Percentiles rank a stretch among this genome's conserved stretches.
These are phyloP conservation scores for Otocyon megalotis DNA, from an alignment of 2,113 vertebrate genomes.

Conservation along the genomic window DNA sequence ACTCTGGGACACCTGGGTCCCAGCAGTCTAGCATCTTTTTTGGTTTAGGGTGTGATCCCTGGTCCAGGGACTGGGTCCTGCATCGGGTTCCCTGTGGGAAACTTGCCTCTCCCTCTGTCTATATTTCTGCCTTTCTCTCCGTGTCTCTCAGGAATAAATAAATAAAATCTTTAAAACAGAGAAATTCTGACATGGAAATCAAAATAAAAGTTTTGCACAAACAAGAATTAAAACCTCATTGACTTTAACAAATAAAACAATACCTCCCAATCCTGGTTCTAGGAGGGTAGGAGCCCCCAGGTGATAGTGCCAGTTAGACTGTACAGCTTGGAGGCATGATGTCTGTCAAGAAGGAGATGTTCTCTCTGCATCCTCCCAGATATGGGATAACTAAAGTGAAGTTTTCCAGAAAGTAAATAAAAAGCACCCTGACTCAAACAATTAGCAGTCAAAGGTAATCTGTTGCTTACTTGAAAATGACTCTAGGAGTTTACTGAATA, in stretches of 20 bases:
- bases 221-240: neutral
- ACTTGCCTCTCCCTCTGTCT: no score
- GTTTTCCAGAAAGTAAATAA: neutral
- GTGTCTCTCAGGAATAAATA: no score
- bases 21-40: no score
- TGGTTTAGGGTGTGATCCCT: no score
- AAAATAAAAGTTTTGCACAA: neutral
- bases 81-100: no score
- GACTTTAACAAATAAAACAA: neutral
- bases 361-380: neutral
- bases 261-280: neutral
- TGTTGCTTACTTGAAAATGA: neutral
- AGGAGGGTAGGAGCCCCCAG: neutral
- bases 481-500: neutral
- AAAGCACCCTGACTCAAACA: neutral
- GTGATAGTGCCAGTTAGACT: neutral
- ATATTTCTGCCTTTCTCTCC: no score
- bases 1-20: no score
- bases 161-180: neutral
- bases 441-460: neutral
- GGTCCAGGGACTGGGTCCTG: no score
- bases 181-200: neutral
- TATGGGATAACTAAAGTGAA: no score
- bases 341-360: neutral
- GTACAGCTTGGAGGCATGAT: neutral